Evolutionary conservation across 2,888 invertebrate genomes (phyloP), one percentile per base, ranked within the genome.

Genomic region (Limnephilus auricula): DNA sequence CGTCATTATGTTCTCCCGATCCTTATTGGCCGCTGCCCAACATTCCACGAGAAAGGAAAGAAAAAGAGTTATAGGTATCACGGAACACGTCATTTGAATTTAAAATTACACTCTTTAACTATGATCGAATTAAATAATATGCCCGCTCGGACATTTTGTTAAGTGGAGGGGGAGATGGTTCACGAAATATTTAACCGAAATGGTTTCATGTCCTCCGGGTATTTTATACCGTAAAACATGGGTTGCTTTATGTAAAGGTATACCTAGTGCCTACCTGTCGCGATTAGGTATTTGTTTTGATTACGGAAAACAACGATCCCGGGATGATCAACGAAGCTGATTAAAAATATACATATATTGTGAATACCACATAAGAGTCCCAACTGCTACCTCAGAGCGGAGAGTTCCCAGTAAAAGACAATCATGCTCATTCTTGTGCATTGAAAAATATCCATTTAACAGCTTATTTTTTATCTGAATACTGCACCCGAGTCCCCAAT

Each of bases 11-110:
- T 80, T 79, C 40, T 79, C 92, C 91, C 50, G 93, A 92, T 91
- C 93, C 93, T 92, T 93, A 93, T 93, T 93, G 93, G 93, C 92
- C 92, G 90, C 89, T 92, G 86, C 89, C 87, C 90, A 79, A 87
- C 90, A 92, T 92, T 92, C 91, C 90, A 65, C 82, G 50, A 83
- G 82, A 84, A 89, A 89, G 78, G 87, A 87, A 65, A 65, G 78
- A 87, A 87, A 80, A 90, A 90, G 90, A 87, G 78, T 83, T 85
- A 89, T 88, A 90, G 90, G 91, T 88, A 92, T 92, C 91, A 92
- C 92, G 91, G 91, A 92, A 89, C 92, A 90, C 92, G 92, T 92
- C 92, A 92, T 92, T 92, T 93, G 93, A 93, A 93, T 93, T 91
- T 92, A 91, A 93, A 93, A 93, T 93, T 93, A 93, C 91, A 91